A percentile compares a stretch with the other conserved stretches of the same genome.
Evolutionary conservation across 2,113 vertebrate genomes (phyloP).

Genomic region (Crotalus helleri): DNA sequence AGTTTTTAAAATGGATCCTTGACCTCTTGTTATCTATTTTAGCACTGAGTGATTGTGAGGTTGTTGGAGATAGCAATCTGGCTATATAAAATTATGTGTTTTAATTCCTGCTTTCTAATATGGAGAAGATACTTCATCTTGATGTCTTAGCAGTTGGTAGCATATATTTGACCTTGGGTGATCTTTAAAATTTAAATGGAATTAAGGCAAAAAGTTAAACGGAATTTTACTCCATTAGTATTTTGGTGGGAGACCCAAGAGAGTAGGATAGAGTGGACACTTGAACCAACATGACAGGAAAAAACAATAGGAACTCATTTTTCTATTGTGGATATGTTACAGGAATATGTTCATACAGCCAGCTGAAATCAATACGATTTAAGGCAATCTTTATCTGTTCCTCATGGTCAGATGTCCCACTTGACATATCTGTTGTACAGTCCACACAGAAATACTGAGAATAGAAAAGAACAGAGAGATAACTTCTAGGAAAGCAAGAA

Average conservation of each 20-base stretch:
- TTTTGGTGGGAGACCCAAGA: background rate
- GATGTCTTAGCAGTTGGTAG: background rate
- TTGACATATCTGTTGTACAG: background rate
- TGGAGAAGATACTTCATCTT: background rate
- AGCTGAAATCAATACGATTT: background rate
- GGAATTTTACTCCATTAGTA: background rate
- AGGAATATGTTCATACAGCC: background rate
- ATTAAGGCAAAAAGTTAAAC: background rate
- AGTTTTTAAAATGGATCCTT: background rate
- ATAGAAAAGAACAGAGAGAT: background rate
- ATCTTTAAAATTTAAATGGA: background rate
- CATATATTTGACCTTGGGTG: background rate
- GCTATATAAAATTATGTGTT: background rate
- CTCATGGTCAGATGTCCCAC: background rate
- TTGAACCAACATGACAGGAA: background rate
- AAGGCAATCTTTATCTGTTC: background rate
- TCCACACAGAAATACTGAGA: background rate
- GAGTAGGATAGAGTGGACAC: background rate
- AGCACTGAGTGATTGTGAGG: background rate
- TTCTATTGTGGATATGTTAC: background rate
- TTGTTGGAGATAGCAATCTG: background rate
- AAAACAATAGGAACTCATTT: background rate
- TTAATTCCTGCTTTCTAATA: background rate
- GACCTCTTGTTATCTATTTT: background rate
- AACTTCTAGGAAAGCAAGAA: background rate